Evolutionary conservation across 2,797 vertebrate genomes (phyloP), one percentile per base, ranked within the genome.

Genomic region (Peromyscus melanophrys): DNA sequence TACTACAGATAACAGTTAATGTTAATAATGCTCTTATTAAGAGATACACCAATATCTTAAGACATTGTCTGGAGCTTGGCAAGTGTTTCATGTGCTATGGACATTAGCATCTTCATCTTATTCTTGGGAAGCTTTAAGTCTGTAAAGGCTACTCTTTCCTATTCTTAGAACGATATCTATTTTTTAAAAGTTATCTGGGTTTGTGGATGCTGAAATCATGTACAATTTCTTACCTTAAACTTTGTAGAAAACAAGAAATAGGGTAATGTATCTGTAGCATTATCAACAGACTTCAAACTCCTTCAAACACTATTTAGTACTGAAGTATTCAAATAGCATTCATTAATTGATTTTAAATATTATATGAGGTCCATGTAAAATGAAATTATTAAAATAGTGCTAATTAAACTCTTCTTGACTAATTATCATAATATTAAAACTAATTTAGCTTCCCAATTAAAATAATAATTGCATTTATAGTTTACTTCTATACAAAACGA

Each of bases 361-460:
- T 37, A 75, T 80, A 95, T 89, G 92, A 94, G n/a, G 46, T 81
- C 49, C 40, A 94, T 90, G 25, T 78, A 92, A 95, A 92, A 76
- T 84, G 3, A 90, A 97, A 96, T 93, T 80, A 96, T 94, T 92
- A 95, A 95, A 90, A 81, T 91, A 6, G 11, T 52, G 93, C 31
- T 92, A 82, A 96, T 97, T 95, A 92, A 96, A 29, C 27, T 21
- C 52, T 94, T 94, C 89, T 88, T 88, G 84, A 89, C 31, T 96
- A 97, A 95, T 77, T 87, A 57, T 83, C 90, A 95, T 23, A 92
- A 88, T 95, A 90, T 78, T 94, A 96, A 96, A 96, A 90, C 49
- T 93, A 97, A 97, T 95, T 96, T 97, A 90, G 67, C 83, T 97
- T 78, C 21, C 52, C 71, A 96, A 86, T 97, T 97, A 96, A 93